phyloP scores from a whole-genome alignment of 2,113 vertebrate species.

The Microcebus lehilahytsara region DNA sequence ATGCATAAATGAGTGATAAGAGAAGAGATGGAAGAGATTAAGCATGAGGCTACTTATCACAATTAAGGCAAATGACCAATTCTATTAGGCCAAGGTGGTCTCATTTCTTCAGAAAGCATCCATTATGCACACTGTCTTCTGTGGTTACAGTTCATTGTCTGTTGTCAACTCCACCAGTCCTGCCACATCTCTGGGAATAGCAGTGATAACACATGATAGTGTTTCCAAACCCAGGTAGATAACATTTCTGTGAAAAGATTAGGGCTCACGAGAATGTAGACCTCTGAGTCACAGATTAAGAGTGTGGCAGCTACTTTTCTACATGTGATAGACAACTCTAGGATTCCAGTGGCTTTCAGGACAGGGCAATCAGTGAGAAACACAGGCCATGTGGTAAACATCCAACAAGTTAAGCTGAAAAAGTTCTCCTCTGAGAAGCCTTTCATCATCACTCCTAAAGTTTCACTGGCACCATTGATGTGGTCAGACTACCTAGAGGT shows the following conservation, averaged over 20 bases:
- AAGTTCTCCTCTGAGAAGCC: not conserved
- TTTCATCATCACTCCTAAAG: slow-evolving; percentile 20
- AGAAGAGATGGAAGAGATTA: not conserved
- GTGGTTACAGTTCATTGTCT: not conserved
- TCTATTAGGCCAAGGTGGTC: not conserved
- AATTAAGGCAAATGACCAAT: slow-evolving; percentile 27
- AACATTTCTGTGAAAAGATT: slow-evolving; percentile 34
- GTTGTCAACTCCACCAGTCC: not conserved
- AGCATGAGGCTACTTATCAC: not conserved
- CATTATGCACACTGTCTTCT: not conserved
- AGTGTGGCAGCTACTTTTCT: slow-evolving; percentile 20
- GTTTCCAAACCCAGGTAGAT: not conserved
- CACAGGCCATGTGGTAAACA: not conserved
- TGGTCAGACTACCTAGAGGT: slow-evolving; percentile 6
- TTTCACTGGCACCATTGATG: not conserved
- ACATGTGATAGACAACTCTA: not conserved
- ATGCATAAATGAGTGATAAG: not conserved
- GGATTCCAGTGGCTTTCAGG: not conserved
- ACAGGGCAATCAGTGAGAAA: not conserved
- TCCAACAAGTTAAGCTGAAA: slow-evolving; percentile 27
- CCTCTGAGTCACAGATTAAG: not conserved
- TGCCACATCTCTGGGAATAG: not conserved
- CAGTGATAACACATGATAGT: not conserved
- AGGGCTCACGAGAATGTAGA: not conserved
- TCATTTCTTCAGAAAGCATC: slow-evolving; percentile 38